Base-by-base conservation (phyloP, 2,797 vertebrate genomes). In the Lagodon rhomboides region DNA sequence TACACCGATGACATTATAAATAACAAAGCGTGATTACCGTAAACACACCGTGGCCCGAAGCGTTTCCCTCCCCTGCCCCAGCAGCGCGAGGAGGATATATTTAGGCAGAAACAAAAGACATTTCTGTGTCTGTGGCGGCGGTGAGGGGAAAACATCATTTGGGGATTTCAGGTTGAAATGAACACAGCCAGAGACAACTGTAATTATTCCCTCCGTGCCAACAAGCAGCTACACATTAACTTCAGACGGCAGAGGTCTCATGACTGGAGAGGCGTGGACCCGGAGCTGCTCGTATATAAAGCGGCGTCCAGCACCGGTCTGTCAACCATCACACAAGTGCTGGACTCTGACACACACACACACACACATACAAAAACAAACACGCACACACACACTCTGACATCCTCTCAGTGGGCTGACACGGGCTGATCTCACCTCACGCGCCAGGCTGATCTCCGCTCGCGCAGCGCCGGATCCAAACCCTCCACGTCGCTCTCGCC, bases 151-250 rank as follows among this genome's bases (percentile, higher is more conserved):
- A 65, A 85, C 77, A 81, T 61, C n/a, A 84, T 89, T 87, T 87
- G 65, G 75, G 87, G 80, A 81, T 79, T 88, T 56, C 3, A 25
- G 44, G 34, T 55, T 49, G 34, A 65, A 25, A 18, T 59, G 53
- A 58, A 64, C 76, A 56, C 71, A 84, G 83, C 87, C 60, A 55
- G 13, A 81, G 64, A 83, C 49, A 89, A 63, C 83, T 82, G 69
- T 85, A 91, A 92, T 89, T 93, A 83, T 66, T 70, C 30, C 30
- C 72, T 83, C 79, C 59, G 30, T 78, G 87, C 83, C 91, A 84
- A 91, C 92, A 92, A 84, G 88, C 81, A 82, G 91, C 73, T 93
- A 93, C 93, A 93, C 84, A 94, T 95, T 94, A 94, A 72, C 93
- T 77, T 56, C 43, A 49, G 61, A 66, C 88, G 60, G 44, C 78